Conservation (phyloP, 2,888 invertebrate species). For the Peribatodes rhomboidaria region DNA sequence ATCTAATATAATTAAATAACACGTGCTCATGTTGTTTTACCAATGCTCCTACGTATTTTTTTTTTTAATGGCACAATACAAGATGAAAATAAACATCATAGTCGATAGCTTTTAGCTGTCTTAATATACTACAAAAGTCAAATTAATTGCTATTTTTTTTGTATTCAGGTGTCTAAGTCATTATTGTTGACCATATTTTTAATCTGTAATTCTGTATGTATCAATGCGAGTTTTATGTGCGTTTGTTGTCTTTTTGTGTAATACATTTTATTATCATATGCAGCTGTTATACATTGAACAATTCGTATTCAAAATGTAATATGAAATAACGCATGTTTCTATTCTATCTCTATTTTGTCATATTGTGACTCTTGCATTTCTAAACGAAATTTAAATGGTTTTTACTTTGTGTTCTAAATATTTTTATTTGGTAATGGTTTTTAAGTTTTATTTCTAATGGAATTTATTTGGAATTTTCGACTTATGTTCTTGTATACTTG, state of each 20-base stretch:
- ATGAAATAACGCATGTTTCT: neutral
- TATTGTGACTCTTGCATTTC: constrained; percentile 11
- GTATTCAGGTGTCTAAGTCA: too few relatives aligned
- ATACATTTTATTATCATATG: neutral
- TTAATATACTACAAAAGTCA: neutral
- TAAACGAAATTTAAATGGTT: neutral
- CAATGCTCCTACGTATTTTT: too few relatives aligned
- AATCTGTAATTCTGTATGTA: neutral
- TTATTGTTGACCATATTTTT: neutral
- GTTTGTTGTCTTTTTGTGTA: neutral
- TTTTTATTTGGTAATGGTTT: neutral
- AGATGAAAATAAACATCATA: too few relatives aligned
- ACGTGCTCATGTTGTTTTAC: neutral
- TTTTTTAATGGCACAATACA: too few relatives aligned
- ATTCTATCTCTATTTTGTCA: neutral
- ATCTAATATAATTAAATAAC: neutral
- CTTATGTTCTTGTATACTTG: neutral
- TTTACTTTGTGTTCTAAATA: neutral
- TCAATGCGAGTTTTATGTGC: neutral
- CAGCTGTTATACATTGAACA: constrained; percentile 1
- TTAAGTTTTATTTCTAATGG: neutral
- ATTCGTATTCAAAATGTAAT: neutral
- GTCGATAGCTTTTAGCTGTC: too few relatives aligned
- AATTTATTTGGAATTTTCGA: neutral
- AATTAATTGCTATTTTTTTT: neutral